Conservation (phyloP, 2,113 vertebrate genomes). For the Delphinapterus leucas region DNA sequence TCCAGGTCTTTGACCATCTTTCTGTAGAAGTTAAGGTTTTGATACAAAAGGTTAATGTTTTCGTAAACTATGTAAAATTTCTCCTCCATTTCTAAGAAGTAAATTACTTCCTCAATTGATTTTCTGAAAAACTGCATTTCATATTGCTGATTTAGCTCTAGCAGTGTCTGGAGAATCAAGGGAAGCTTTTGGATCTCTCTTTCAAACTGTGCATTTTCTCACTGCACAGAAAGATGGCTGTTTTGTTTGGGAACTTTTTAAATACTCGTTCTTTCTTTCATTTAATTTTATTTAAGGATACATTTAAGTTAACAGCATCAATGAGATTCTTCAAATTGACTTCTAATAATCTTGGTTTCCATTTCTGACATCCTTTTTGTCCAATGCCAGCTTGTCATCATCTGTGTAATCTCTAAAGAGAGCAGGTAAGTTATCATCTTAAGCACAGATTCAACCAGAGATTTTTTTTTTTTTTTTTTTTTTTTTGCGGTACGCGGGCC, state of each 20-base stretch:
- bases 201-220: neutral
- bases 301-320: neutral
- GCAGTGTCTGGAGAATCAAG: neutral
- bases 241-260: neutral
- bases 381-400: neutral
- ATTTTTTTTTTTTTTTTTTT: no score
- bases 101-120: neutral
- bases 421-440: neutral
- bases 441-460: neutral
- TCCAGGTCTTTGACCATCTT: neutral
- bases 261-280: neutral
- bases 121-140: neutral
- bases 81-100: neutral
- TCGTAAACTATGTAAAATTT: neutral
- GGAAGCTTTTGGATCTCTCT: neutral
- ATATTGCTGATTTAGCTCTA: neutral
- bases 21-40: neutral
- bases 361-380: neutral
- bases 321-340: neutral
- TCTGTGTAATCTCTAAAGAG: neutral
- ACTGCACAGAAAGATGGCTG: neutral
- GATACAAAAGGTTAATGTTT: neutral
- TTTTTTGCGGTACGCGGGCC: no score
- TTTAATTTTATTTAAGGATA: neutral
- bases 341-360: neutral